A percentile compares a stretch with the other conserved stretches of the same genome.
Evolutionary conservation across 2,888 invertebrate genomes (phyloP).

Genomic region (Steinernema scapterisci): DNA sequence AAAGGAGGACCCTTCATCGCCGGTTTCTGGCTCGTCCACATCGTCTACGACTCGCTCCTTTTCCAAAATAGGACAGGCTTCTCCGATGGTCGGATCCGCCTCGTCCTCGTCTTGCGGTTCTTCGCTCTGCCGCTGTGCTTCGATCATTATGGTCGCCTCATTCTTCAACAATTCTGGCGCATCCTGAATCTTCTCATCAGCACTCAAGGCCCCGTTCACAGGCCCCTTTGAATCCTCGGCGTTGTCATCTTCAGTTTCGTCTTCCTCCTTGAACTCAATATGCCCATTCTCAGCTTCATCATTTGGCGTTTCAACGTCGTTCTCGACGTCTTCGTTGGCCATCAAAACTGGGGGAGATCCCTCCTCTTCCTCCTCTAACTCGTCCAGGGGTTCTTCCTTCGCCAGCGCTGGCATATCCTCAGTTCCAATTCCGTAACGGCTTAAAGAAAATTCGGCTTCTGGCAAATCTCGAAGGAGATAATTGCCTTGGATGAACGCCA

Average conservation of each 20-base stretch:
- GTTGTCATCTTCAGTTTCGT: not conserved
- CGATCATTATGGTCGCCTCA: not conserved
- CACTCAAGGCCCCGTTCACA: too few species aligned
- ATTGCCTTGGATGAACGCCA: not conserved
- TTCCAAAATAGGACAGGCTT: not conserved
- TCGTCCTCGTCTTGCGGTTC: not conserved
- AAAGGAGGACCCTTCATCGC: not conserved
- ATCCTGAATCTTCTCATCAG: not conserved
- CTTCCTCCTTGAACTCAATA: not conserved
- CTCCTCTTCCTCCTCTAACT: not conserved
- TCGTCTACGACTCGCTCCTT: not conserved
- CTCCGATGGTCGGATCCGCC: not conserved
- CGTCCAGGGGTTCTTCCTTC: slow-evolving; percentile 3
- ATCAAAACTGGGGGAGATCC: not conserved
- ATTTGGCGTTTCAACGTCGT: not conserved
- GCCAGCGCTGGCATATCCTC: not conserved
- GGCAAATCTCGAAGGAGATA: not conserved
- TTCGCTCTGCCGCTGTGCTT: not conserved
- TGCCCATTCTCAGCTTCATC: not conserved
- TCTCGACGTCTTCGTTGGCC: not conserved
- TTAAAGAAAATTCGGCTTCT: not conserved
- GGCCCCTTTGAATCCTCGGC: not conserved
- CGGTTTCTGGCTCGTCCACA: not conserved
- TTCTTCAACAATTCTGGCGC: not conserved
- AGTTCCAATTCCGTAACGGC: not conserved